Conservation (phyloP, 2,888 invertebrate genomes). For the Parnassius apollo region DNA sequence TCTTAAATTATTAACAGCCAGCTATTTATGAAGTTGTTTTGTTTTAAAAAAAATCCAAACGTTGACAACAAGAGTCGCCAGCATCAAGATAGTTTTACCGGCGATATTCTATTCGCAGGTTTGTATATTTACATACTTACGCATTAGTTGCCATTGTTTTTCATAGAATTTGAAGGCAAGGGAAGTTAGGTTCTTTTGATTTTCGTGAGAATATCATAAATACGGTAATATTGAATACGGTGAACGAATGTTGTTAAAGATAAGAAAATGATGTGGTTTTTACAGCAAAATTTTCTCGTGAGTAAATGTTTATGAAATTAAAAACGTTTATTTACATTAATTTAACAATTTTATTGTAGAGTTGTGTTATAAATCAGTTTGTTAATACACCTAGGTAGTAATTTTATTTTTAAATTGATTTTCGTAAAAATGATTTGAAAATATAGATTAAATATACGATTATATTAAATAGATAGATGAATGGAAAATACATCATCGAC, state of each 20-base stretch:
- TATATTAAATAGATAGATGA: too few relatives aligned
- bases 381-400: too few relatives aligned
- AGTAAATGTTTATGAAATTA: background rate
- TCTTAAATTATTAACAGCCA: conserved; percentile 31
- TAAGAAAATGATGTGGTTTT: background rate
- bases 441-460: too few relatives aligned
- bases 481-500: too few relatives aligned
- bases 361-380: too few relatives aligned
- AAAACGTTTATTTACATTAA: background rate
- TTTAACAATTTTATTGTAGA: background rate
- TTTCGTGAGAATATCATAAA: conserved; percentile 4
- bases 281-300: background rate
- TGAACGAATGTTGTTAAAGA: background rate
- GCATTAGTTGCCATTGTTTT: conserved; percentile 21
- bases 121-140: conserved; percentile 46
- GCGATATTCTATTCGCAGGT: conserved; percentile 63
- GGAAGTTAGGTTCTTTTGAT: conserved; percentile 23
- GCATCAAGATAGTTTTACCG: conserved; percentile 50
- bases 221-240: background rate
- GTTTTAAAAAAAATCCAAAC: conserved; percentile 8
- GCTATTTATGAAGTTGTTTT: conserved; percentile 35
- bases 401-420: too few relatives aligned
- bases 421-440: too few relatives aligned
- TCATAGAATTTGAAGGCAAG: conserved; percentile 15
- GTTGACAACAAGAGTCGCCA: conserved; percentile 15